A percentile compares a stretch with the other conserved stretches of the same genome.
These are phyloP conservation scores for Caranx ignobilis DNA, from an alignment of 2,113 vertebrate genomes.

Conservation along the genomic window DNA sequence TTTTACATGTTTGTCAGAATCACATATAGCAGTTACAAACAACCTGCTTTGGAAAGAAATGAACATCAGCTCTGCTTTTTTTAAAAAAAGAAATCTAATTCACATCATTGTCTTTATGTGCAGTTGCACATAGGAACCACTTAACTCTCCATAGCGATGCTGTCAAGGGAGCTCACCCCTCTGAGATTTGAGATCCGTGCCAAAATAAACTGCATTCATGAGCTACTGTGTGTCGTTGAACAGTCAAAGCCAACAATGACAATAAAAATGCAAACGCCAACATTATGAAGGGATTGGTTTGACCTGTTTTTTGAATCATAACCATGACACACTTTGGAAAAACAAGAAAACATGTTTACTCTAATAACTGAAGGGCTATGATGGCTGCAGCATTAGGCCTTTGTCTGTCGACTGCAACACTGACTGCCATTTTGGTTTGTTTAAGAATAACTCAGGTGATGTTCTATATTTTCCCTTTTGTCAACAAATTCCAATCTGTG, in stretches of 20 bases:
- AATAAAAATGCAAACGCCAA: not conserved
- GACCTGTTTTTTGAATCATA: not conserved
- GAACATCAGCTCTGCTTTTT: constrained; percentile 5
- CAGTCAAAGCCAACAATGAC: constrained; percentile 4
- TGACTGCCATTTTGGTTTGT: not conserved
- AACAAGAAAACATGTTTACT: not conserved
- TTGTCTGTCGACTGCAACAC: not conserved
- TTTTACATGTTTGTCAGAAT: not conserved
- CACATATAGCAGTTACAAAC: not conserved
- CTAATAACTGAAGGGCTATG: not conserved
- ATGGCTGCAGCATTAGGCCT: not conserved
- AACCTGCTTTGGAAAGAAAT: not conserved
- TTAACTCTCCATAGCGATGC: not conserved
- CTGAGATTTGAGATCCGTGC: not conserved
- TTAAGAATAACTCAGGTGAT: not conserved
- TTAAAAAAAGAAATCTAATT: not conserved
- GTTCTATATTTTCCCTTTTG: not conserved
- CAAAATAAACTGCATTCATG: constrained; percentile 30
- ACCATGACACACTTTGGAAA: not conserved
- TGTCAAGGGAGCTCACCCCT: not conserved
- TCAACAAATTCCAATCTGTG: not conserved
- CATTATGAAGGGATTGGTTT: no score
- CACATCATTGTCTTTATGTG: not conserved
- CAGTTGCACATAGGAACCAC: constrained; percentile 4
- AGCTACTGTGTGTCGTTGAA: not conserved